Evolutionary conservation across 2,113 vertebrate species (phyloP).

Genomic region (Macquaria ambigua): DNA sequence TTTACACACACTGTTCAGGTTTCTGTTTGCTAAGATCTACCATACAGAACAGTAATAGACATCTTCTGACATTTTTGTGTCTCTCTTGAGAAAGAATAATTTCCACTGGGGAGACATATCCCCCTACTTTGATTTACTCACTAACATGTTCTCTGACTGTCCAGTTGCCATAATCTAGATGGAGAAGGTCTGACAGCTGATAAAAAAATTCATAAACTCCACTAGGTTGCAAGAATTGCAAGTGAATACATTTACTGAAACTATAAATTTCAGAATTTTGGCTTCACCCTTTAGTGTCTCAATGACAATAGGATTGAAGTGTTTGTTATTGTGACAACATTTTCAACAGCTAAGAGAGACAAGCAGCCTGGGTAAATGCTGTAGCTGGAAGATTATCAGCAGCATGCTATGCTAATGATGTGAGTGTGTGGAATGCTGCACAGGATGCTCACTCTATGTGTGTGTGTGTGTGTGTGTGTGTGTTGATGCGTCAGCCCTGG

Average conservation of each 20-base stretch:
- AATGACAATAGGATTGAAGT: neutral
- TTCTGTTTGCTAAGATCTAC: neutral
- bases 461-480: conserved; percentile 13
- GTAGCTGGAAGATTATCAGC: neutral
- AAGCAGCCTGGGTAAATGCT: neutral
- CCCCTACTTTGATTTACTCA: neutral
- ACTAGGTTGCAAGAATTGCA: neutral
- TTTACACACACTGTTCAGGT: neutral
- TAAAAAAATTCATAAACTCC: neutral
- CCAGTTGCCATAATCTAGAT: neutral
- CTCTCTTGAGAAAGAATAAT: too few relatives aligned
- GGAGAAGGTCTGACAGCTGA: neutral
- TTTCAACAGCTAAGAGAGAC: neutral
- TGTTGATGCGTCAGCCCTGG: conserved; percentile 20
- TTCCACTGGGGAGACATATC: neutral
- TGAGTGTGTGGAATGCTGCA: neutral
- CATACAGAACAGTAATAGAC: too few relatives aligned
- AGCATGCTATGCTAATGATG: conserved; percentile 22
- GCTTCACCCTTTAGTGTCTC: neutral
- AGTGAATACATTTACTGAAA: neutral
- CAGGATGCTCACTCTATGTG: neutral
- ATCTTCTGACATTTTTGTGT: too few relatives aligned
- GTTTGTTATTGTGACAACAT: conserved; percentile 5
- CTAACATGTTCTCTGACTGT: neutral
- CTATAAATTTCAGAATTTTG: neutral